Evolutionary conservation across 2,113 vertebrate genomes (phyloP), one percentile per base, ranked within the genome.

Genomic region (Carlito syrichta): DNA sequence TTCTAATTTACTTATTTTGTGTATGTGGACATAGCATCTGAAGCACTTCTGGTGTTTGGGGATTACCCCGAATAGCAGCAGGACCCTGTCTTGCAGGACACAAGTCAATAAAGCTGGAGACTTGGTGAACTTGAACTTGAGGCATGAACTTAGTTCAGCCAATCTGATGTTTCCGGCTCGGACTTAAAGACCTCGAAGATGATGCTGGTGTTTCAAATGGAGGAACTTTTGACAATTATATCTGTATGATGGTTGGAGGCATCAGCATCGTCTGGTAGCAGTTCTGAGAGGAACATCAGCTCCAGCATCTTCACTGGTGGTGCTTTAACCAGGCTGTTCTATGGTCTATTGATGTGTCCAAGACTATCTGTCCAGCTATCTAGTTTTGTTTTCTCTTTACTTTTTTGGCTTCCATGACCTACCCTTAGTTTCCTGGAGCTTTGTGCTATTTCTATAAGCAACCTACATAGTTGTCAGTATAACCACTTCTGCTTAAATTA

Each of bases 401-500:
- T n/a, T 30, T 43, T 13, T 6, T 20, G 43, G 22, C 5, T 60
- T 66, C 25, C 32, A 45, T 78, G 6, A 71, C 30, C 13, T 56
- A 50, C 22, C 17, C 11, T 93, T 54, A 54, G 25, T 8, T 13
- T 86, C 45, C 25, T 74, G 32, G 17, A 92, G 32, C 16, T 76
- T 68, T 35, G 40, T 60, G 30, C 68, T 62, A 74, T 56, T 85
- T 73, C 50, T 43, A 22, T 73, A 76, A 45, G 35, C 20, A 77
- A 62, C 35, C 8, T 78, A 11, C 89, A 74, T 43, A 52, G 30
- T 35, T 86, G 78, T 7, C 40, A 86, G 35, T 52, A 62, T 69
- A 19, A 27, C 20, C 8, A 25, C 73, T 96, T 89, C 38, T 86
- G 22, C 27, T 87, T 76, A 85, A 69, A 91, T 63, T 81, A 56